phyloP scores from a whole-genome alignment of 2,113 vertebrate genomes.

The Rhea americana region DNA sequence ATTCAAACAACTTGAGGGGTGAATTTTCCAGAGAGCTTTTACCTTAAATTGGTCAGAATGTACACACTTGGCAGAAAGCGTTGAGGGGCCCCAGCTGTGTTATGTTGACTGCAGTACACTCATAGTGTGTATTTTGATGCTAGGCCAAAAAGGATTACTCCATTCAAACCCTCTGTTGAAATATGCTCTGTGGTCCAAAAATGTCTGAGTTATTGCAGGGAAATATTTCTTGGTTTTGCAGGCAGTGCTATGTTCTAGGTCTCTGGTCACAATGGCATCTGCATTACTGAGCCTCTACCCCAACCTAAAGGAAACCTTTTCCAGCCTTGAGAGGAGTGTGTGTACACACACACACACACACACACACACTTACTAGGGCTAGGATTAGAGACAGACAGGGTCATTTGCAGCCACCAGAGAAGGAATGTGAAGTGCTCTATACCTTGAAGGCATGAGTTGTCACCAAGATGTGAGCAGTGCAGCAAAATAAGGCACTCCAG shows the following conservation, averaged over 20 bases:
- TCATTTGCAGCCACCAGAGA: not conserved
- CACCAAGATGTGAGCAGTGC: not conserved
- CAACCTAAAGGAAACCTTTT: not conserved
- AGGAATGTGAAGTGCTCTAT: not conserved
- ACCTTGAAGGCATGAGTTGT: not conserved
- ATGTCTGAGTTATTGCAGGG: not conserved
- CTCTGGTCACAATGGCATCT: not conserved
- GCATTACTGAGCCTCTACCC: not conserved
- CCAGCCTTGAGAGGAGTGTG: too few relatives aligned
- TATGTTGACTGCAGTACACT: not conserved
- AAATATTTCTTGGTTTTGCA: not conserved
- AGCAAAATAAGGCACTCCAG: not conserved
- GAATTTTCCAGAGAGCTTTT: not conserved
- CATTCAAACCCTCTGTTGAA: not conserved
- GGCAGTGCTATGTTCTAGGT: not conserved
- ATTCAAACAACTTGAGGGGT: not conserved
- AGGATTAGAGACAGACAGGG: too few relatives aligned
- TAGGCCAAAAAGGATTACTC: not conserved
- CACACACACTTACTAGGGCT: too few relatives aligned
- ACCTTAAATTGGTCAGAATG: not conserved
- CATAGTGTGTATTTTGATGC: rapidly evolving
- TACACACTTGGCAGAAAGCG: rapidly evolving
- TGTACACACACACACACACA: too few relatives aligned
- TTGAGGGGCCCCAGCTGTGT: rapidly evolving
- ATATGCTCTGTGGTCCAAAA: not conserved